phyloP scores from a whole-genome alignment of 1,140 invertebrate species.

The Pomacea maculata region DNA sequence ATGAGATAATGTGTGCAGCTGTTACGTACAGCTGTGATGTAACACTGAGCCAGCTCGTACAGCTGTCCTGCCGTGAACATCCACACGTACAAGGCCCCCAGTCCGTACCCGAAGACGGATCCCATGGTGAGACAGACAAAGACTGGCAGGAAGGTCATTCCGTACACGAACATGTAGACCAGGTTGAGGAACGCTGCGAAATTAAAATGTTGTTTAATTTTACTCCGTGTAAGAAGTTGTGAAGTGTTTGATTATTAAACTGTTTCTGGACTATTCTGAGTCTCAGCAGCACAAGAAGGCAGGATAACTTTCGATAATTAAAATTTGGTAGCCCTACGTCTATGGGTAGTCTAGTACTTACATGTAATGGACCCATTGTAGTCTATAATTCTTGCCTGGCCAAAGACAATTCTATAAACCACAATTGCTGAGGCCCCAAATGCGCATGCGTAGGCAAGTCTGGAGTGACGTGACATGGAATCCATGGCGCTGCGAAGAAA shows the following conservation, averaged over 20 bases:
- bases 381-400: constrained; percentile 21
- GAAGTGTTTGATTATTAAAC: too few species aligned
- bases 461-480: constrained; percentile 25
- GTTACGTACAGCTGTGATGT: constrained; percentile 23
- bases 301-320: too few species aligned
- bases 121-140: constrained; percentile 36
- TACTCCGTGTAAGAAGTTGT: too few species aligned
- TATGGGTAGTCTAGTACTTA: background rate
- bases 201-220: background rate
- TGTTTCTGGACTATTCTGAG: too few species aligned
- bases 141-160: constrained; percentile 40
- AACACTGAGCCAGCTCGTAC: constrained; percentile 23
- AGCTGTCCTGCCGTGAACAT: constrained; percentile 23
- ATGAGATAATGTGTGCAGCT: too few species aligned
- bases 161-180: constrained; percentile 42
- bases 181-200: constrained; percentile 36
- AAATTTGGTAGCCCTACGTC: too few species aligned
- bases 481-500: constrained; percentile 30
- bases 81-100: constrained; percentile 39
- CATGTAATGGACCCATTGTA: constrained; percentile 13
- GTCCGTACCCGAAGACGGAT: constrained; percentile 25
- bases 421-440: constrained; percentile 27
- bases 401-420: constrained; percentile 22
- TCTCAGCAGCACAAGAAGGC: too few species aligned
- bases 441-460: constrained; percentile 30